Conservation (phyloP, 2,113 vertebrate genomes). For the Apeltes quadracus region DNA sequence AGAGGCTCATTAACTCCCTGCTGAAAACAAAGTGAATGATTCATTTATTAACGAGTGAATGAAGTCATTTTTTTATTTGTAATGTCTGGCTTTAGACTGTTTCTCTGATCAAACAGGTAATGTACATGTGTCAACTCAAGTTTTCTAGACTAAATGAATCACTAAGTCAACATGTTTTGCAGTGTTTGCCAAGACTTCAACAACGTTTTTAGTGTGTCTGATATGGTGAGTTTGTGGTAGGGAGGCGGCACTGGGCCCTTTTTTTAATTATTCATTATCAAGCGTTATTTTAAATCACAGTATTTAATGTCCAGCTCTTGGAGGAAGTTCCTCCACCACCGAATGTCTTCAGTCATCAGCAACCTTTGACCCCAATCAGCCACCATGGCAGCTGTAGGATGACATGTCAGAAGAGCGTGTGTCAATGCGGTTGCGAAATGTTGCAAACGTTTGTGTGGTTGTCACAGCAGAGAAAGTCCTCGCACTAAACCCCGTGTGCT, state of each 20-base stretch:
- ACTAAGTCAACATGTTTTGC: neutral
- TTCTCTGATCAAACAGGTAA: neutral
- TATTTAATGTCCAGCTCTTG: neutral
- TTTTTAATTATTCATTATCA: neutral
- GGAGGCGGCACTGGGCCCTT: neutral
- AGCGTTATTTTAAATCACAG: neutral
- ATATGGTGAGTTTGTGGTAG: neutral
- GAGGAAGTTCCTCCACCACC: neutral
- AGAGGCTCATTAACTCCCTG: neutral
- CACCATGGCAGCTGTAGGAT: neutral
- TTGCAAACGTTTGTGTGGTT: neutral
- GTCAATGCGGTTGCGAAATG: neutral
- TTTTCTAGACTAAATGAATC: neutral
- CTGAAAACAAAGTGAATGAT: too few relatives aligned
- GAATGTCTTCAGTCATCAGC: neutral
- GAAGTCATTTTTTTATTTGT: neutral
- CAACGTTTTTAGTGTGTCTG: conserved; percentile 8
- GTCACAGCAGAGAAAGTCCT: neutral
- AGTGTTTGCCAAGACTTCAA: neutral
- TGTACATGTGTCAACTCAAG: neutral
- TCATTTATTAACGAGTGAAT: neutral
- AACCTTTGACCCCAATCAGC: conserved; percentile 28
- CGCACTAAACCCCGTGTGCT: neutral
- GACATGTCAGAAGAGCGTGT: conserved; percentile 16
- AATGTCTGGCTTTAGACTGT: neutral